Evolutionary conservation across 2,797 vertebrate genomes (phyloP), one percentile per base, ranked within the genome.

Genomic region (Acanthurus tractus): DNA sequence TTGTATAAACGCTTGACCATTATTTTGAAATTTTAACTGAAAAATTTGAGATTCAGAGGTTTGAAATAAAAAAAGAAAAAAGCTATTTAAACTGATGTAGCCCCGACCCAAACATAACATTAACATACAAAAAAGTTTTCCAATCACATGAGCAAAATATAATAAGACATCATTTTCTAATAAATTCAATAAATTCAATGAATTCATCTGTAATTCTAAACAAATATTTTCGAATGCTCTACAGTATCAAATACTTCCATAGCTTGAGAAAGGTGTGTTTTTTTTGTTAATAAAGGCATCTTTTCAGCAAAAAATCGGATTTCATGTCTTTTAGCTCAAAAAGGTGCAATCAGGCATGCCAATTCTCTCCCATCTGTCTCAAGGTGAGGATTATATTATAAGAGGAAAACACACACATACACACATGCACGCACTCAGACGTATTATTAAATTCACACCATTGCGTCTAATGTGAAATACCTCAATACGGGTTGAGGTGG

Each of bases 321-420:
- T 89, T 91, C 55, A 86, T 86, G 87, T 92, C 76, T 86, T 91
- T 91, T 85, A 92, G 88, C 91, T 92, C 88, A 92, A 93, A 93
- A 95, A 94, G 93, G 93, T 94, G 94, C 91, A 88, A 88, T 92
- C 83, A 90, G 86, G 79, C 88, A 84, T 87, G 90, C 91, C 92
- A 90, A 91, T 87, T 88, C 64, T 86, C 85, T 90, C 76, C 81
- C 78, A 69, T 89, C 70, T 65, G 57, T 81, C 78, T 88, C 88
- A 88, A 82, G 83, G 82, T 74, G 83, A 88, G 76, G 76, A 85
- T 72, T 78, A 72, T 74, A 75, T 83, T 84, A 82, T 53, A 76
- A 89, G 76, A 85, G 83, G 83, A 84, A 87, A 87, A 78, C 78
- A 73, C 57, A 65, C 85, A 59, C 74, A 11, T 82, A 59, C 79